Base-by-base conservation (phyloP, 2,888 invertebrate genomes). In the Himalopsyche anomala region DNA sequence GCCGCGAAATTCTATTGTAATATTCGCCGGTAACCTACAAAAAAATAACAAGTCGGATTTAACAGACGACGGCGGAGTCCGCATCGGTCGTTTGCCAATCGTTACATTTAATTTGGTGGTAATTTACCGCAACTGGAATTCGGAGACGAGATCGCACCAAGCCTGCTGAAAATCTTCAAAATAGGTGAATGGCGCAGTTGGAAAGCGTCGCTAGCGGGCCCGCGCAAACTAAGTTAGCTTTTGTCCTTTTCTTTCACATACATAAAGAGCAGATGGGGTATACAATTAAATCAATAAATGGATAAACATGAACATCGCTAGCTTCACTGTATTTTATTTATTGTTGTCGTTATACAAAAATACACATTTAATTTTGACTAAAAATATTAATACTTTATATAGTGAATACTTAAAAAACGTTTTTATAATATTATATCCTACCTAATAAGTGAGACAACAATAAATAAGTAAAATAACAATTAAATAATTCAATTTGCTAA, bases 1-100 rank as follows among this genome's bases (percentile, higher is more conserved):
- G 74, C 74, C 74, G 74, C 74, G 74, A 74, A 74, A 74, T 74
- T 74, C 74, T 74, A 74, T 6, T 74, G 74, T 36, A 74, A 74
- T 74, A 74, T 74, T 74, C 74, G 74, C 74, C 74, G 74, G 74
- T 74, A 74, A 74, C 74, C 74, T 74, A 74, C 38, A 74, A 74
- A 36, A 74, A 38, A 19, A 62, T 38, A 38, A 74, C 74, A 74
- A 74, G 74, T 19, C 28, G 28, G 62, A 74, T 36, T 74, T 15
- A 74, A 74, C 74, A 74, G 74, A 74, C 74, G 36, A 36, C 74
- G 36, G 74, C 74, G 74, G 74, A 74, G 74, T 15, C 1, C 74
- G 74, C 74, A 12, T 36, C 36, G 36, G 28, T 74, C 74, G 74
- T 74, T 36, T 38, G 74, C 38, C 28, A 74, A 74, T 74, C 74